Evolutionary conservation across 2,113 vertebrate species (phyloP), one percentile per base, ranked within the genome.

Genomic region (Grus americana): DNA sequence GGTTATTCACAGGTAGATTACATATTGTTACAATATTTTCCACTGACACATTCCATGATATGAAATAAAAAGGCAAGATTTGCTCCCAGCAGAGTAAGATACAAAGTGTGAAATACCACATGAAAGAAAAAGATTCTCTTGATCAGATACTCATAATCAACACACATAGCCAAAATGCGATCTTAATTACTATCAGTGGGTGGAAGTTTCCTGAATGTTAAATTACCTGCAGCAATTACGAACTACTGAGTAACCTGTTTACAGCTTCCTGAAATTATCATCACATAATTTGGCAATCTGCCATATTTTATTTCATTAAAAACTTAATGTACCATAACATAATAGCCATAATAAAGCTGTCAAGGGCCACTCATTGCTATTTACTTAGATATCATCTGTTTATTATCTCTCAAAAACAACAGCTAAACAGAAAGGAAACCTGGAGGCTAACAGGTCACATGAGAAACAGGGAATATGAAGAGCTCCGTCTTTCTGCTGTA

Each of bases 301-400:
- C 95, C 93, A 91, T 75, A 96, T 96, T 96, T 95, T 93, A 94
- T 95, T 90, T 97, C 84, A 93, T 94, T 96, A 94, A 95, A 97
- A 95, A 95, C 57, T 65, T 95, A 93, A 97, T 96, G 78, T 89
- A 92, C 86, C 74, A 26, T 68, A 87, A 97, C 84, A 70, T 82
- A 95, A 94, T 80, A 95, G 84, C 93, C 93, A 85, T 91, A 96
- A 93, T 94, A 93, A 97, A 95, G 76, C 91, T 96, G 92, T 94
- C 93, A 96, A 95, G 95, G 76, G 82, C 68, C 71, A 93, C 71
- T 87, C 87, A 46, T 54, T 88, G 71, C 79, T 92, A 92, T 92
- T 82, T 92, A 68, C 81, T 91, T 92, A 19, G 79, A 42, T 95
- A 92, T 96, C 50, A 86, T 90, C 80, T 90, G 87, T 68, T 84